Conservation (phyloP, 2,113 vertebrate species). For the Panthera uncia region DNA sequence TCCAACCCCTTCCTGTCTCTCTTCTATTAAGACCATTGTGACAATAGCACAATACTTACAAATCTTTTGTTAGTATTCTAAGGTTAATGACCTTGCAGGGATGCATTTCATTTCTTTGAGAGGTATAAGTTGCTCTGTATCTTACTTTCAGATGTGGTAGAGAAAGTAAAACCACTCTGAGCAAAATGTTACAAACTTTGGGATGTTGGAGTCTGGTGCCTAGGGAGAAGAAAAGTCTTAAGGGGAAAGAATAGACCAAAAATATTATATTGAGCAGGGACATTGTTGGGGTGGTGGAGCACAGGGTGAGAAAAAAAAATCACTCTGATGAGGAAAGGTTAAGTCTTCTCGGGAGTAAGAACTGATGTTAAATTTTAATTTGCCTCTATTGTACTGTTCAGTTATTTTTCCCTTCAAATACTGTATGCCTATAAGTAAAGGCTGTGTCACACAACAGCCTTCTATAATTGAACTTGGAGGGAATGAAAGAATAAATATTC, state of each 20-base stretch:
- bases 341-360: background rate
- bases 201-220: background rate
- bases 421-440: background rate
- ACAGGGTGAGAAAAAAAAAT: background rate
- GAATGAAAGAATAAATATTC: background rate
- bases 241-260: background rate
- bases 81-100: background rate
- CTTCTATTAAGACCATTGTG: background rate
- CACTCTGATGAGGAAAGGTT: background rate
- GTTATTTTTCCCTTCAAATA: background rate
- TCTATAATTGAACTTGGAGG: background rate
- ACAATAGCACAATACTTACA: background rate
- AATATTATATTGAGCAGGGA: background rate
- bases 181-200: background rate
- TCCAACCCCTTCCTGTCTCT: background rate
- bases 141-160: background rate
- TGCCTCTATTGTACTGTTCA: background rate
- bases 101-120: background rate
- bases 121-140: background rate
- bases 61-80: background rate
- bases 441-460: background rate
- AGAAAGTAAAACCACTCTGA: background rate
- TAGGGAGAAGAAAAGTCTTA: background rate
- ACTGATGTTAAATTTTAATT: background rate
- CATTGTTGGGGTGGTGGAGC: background rate